phyloP scores from a whole-genome alignment of 2,888 invertebrate species.

The Agelastica alni region DNA sequence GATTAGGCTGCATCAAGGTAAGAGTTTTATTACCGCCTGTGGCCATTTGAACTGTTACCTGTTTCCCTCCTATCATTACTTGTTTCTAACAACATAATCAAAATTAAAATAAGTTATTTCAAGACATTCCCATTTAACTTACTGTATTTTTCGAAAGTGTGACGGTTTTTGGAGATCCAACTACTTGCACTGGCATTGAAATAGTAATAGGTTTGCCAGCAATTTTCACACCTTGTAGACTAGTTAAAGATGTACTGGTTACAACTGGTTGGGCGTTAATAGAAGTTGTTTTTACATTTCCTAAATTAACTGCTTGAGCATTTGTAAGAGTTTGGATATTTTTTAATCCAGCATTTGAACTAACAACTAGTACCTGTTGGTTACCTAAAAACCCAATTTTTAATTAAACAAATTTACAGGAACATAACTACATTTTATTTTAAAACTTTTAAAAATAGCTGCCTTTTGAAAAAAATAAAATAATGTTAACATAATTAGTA shows the following conservation, averaged over 20 bases:
- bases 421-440: too few relatives aligned
- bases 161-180: constrained; percentile 63
- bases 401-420: too few relatives aligned
- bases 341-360: constrained; percentile 68
- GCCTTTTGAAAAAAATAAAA: too few relatives aligned
- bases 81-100: constrained; percentile 57
- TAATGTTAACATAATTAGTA: too few relatives aligned
- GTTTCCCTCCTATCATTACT: constrained; percentile 71
- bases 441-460: too few relatives aligned
- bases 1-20: constrained; percentile 60
- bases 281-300: constrained; percentile 54
- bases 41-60: constrained; percentile 73
- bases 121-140: constrained; percentile 33
- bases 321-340: constrained; percentile 67
- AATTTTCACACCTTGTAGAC: constrained; percentile 60
- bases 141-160: constrained; percentile 63
- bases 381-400: constrained; percentile 38
- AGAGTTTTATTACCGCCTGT: constrained; percentile 65
- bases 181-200: constrained; percentile 61
- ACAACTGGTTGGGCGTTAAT: constrained; percentile 58
- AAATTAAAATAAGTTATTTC: not conserved
- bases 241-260: constrained; percentile 47
- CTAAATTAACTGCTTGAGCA: constrained; percentile 58
- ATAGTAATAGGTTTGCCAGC: constrained; percentile 72
- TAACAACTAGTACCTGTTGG: constrained; percentile 76